These are phyloP conservation scores for Charina bottae DNA, from an alignment of 2,113 vertebrate species.

Conservation along the genomic window DNA sequence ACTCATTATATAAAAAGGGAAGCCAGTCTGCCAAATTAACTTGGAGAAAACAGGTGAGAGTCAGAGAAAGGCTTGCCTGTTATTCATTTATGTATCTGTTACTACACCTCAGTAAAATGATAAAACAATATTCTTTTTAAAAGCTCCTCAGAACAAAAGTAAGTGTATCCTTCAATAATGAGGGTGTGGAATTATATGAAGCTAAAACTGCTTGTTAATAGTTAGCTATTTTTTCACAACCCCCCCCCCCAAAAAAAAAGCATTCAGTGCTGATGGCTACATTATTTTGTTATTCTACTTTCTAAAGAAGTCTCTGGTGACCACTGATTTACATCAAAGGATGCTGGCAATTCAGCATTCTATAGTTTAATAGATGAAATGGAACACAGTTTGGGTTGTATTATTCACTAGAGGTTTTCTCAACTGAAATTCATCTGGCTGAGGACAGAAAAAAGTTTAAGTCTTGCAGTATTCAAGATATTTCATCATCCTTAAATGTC, in stretches of 20 bases:
- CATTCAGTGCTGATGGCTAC: slow-evolving; percentile 33
- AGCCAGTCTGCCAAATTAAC: slow-evolving; percentile 4
- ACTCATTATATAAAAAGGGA: slow-evolving; percentile 13
- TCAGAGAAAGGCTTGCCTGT: neutral
- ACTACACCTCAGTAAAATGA: slow-evolving; percentile 8
- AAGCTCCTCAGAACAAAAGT: slow-evolving; percentile 28
- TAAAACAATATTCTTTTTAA: slow-evolving; percentile 16
- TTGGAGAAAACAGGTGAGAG: neutral
- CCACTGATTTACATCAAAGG: slow-evolving; percentile 65
- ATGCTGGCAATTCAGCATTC: slow-evolving; percentile 63
- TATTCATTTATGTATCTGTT: slow-evolving; percentile 29
- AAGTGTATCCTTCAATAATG: slow-evolving; percentile 60
- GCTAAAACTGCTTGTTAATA: slow-evolving; percentile 39
- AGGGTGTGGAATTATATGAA: slow-evolving; percentile 41
- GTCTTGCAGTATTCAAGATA: slow-evolving; percentile 28
- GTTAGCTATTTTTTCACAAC: slow-evolving; percentile 41
- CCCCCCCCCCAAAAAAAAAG: neutral
- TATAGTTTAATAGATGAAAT: slow-evolving; percentile 59
- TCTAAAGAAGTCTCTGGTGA: slow-evolving; percentile 53
- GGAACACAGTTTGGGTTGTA: slow-evolving; percentile 56
- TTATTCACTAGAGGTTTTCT: slow-evolving; percentile 55
- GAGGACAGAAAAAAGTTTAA: slow-evolving; percentile 38
- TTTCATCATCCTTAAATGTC: slow-evolving; percentile 42
- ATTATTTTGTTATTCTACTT: slow-evolving; percentile 47
- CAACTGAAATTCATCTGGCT: slow-evolving; percentile 53